Conservation (phyloP, 2,797 vertebrate species). For the Acrossocheilus wenchowensis region DNA sequence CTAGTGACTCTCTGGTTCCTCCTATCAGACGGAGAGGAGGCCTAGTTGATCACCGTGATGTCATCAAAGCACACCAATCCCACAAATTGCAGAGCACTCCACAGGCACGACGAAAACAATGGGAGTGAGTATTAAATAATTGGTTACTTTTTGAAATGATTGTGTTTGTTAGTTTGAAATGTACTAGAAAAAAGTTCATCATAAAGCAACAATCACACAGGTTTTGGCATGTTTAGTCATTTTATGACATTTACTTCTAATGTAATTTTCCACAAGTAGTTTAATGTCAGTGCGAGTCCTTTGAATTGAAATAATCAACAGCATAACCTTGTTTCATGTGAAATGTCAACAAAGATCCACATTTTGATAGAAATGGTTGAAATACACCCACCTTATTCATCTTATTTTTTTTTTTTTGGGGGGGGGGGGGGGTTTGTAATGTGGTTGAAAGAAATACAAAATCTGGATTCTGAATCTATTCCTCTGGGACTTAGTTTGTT, state of each 20-base stretch:
- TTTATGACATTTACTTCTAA: constrained; percentile 26
- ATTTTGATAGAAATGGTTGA: neutral
- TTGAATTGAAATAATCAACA: constrained; percentile 7
- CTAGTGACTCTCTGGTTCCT: constrained; percentile 63
- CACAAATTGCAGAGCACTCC: constrained; percentile 88
- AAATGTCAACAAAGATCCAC: constrained; percentile 7
- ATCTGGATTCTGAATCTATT: neutral
- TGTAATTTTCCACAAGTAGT: neutral
- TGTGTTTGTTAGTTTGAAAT: neutral
- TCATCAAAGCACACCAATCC: constrained; percentile 87
- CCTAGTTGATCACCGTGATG: constrained; percentile 85
- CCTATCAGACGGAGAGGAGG: constrained; percentile 80
- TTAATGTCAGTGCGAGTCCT: constrained; percentile 20
- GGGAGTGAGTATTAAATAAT: constrained; percentile 85
- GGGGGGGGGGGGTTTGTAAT: neutral
- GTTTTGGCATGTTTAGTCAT: neutral
- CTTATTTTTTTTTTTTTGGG: neutral
- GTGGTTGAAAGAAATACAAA: neutral
- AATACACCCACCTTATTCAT: constrained; percentile 1
- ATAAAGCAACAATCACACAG: constrained; percentile 10
- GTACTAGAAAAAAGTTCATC: constrained; percentile 10
- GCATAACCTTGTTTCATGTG: constrained; percentile 15
- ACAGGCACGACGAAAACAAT: constrained; percentile 85
- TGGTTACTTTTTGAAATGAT: neutral
- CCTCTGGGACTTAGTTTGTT: neutral